Percentiles rank a stretch among this genome's conserved stretches.
These are phyloP conservation scores for Urocolius indicus DNA, from an alignment of 2,113 vertebrate species.

Conservation along the genomic window DNA sequence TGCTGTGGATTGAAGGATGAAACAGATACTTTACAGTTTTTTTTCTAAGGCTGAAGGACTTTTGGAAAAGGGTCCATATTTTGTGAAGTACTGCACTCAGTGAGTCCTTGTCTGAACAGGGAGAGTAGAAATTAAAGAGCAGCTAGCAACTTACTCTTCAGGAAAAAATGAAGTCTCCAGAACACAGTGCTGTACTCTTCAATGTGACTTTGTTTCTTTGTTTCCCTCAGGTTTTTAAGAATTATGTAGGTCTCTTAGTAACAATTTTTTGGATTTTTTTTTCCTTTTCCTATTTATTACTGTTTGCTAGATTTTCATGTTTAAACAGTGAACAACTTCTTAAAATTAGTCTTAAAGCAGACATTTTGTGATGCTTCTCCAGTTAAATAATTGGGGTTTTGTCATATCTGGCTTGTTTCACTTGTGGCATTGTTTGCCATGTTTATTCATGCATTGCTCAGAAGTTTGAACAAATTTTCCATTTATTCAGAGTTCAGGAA, in stretches of 20 bases:
- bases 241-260: background rate
- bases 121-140: background rate
- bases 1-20: background rate
- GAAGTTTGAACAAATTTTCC: background rate
- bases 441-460: background rate
- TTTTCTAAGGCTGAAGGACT: background rate
- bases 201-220: background rate
- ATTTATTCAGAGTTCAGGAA: background rate
- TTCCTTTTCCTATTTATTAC: background rate
- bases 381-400: background rate
- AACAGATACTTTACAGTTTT: background rate
- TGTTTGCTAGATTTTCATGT: background rate
- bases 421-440: background rate
- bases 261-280: background rate
- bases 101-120: background rate
- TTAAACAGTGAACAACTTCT: background rate
- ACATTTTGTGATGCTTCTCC: background rate
- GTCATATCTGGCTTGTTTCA: constrained; percentile 22
- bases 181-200: background rate
- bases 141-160: background rate
- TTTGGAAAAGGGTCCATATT: background rate
- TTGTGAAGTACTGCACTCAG: background rate
- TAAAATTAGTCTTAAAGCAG: background rate
- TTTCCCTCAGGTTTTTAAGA: background rate
- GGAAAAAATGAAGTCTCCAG: background rate